Conservation (phyloP, 2,888 invertebrate species). For the Thymelicus sylvestris region DNA sequence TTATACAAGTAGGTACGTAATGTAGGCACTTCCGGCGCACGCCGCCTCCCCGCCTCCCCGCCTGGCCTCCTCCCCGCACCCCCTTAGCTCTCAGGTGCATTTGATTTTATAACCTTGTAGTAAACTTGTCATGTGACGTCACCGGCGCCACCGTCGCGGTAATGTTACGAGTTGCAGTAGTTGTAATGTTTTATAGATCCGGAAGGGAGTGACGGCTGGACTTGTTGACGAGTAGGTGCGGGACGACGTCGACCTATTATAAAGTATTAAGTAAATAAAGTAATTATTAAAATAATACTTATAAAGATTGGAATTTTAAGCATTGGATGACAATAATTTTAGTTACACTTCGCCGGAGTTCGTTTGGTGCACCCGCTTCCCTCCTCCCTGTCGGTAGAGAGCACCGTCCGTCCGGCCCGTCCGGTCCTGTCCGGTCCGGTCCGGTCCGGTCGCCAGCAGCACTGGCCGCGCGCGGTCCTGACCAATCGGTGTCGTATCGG, state of each 20-base stretch:
- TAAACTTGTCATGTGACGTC: conserved; percentile 33
- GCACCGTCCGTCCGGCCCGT: conserved; percentile 4
- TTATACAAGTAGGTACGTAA: conserved; percentile 61
- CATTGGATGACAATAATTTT: conserved; percentile 84
- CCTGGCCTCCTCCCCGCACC: neutral
- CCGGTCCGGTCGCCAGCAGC: conserved; percentile 26
- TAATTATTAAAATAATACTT: conserved; percentile 53
- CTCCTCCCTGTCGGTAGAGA: conserved; percentile 19
- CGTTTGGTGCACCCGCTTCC: conserved; percentile 42
- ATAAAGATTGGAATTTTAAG: conserved; percentile 75
- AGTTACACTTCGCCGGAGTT: conserved; percentile 69
- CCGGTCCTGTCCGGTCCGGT: neutral
- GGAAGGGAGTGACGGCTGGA: conserved; percentile 52
- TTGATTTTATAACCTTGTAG: conserved; percentile 36
- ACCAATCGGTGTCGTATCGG: conserved; percentile 80
- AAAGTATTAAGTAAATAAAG: conserved; percentile 72
- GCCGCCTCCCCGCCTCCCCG: conserved; percentile 31
- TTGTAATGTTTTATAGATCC: conserved; percentile 70
- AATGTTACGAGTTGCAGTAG: conserved; percentile 54
- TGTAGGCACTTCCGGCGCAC: conserved; percentile 43
- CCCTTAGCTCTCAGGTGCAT: conserved; percentile 28
- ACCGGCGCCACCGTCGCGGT: conserved; percentile 50
- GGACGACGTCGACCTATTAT: conserved; percentile 68
- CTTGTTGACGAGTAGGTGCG: conserved; percentile 48
- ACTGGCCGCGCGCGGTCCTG: conserved; percentile 65